Percentiles rank a stretch among this genome's conserved stretches.
phyloP scores from a whole-genome alignment of 1,140 invertebrate genomes.

The Trigoniulus corallinus region DNA sequence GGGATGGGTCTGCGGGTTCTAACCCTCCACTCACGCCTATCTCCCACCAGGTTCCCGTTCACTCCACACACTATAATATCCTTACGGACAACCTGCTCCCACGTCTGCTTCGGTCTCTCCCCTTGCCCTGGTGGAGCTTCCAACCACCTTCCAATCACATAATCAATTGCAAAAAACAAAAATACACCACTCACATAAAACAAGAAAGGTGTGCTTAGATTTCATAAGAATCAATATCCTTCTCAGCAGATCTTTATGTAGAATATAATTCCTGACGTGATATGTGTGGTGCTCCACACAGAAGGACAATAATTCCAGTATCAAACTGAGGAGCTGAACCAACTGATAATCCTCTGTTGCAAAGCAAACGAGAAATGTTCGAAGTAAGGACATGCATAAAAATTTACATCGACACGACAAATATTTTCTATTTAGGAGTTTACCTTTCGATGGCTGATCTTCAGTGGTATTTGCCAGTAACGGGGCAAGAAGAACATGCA shows the following conservation, averaged over 20 bases:
- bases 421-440: conserved; percentile 5
- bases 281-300: conserved; percentile 99
- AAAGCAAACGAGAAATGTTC: conserved; percentile 5
- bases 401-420: neutral
- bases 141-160: neutral
- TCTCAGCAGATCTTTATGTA: conserved; percentile 89
- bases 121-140: neutral
- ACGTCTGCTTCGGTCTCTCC: no score
- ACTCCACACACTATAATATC: no score
- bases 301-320: conserved; percentile 92
- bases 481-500: conserved; percentile 77
- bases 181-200: conserved; percentile 49
- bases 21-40: no score
- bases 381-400: neutral
- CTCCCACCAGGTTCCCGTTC: no score
- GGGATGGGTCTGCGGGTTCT: no score
- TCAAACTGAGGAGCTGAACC: conserved; percentile 82
- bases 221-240: conserved; percentile 92
- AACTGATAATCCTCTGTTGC: conserved; percentile 85
- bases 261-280: conserved; percentile 95
- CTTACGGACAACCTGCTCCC: no score
- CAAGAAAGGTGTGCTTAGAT: conserved; percentile 94
- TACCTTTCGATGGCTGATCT: conserved; percentile 55
- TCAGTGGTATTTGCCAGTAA: conserved; percentile 75
- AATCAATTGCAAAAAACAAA: no score